Conservation (phyloP, 2,888 invertebrate species). For the Melieria omissa region DNA sequence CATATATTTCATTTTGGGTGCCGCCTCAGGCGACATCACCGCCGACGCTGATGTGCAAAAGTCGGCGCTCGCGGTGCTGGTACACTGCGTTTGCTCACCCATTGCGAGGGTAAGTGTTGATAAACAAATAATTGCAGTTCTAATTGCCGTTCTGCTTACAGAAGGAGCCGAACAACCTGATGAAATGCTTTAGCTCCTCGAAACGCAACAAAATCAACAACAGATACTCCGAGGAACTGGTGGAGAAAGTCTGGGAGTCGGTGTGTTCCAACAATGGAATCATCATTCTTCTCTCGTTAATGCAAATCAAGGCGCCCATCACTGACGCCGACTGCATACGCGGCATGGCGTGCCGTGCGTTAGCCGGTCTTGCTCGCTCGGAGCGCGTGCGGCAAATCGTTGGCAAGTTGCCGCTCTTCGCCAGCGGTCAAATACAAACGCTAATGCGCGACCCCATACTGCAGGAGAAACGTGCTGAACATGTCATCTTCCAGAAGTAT, state of each 20-base stretch:
- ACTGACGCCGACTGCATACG: constrained; percentile 97
- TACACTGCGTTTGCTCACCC: constrained; percentile 95
- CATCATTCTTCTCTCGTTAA: constrained; percentile 89
- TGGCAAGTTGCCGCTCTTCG: constrained; percentile 93
- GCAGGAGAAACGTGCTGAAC: constrained; percentile 95
- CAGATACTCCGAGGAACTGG: constrained; percentile 83
- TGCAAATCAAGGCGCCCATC: constrained; percentile 93
- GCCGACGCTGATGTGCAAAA: constrained; percentile 92
- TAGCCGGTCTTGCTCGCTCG: constrained; percentile 93
- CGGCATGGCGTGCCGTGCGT: constrained; percentile 90
- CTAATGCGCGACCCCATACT: constrained; percentile 96
- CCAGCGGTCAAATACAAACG: constrained; percentile 91
- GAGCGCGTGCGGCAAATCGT: constrained; percentile 95
- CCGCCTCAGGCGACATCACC: constrained; percentile 92
- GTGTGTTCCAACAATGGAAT: constrained; percentile 95
- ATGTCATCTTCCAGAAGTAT: constrained; percentile 94
- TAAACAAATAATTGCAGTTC: not conserved
- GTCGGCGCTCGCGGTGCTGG: constrained; percentile 88
- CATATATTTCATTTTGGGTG: constrained; percentile 82
- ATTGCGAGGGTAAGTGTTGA: constrained; percentile 74
- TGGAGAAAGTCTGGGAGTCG: constrained; percentile 94
- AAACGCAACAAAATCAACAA: constrained; percentile 69
- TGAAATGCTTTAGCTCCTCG: constrained; percentile 56
- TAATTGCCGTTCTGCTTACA: constrained; percentile 36
- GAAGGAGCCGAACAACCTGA: constrained; percentile 52